These are phyloP conservation scores for Neodon shergylaensis DNA, from an alignment of 2,113 vertebrate genomes.

Conservation along the genomic window DNA sequence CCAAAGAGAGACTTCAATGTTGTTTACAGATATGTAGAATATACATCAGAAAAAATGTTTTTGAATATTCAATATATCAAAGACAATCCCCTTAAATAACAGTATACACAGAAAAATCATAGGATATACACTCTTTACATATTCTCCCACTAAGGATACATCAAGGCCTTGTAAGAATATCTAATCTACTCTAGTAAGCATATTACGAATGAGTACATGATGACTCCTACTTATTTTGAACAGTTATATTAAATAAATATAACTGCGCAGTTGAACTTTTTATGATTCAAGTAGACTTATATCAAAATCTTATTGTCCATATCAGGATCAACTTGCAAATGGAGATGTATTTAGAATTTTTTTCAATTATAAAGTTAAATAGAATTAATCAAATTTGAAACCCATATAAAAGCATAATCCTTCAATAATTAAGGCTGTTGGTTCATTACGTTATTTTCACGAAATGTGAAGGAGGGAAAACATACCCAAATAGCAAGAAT, in stretches of 20 bases:
- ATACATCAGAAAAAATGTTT: background rate
- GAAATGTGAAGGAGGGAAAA: background rate
- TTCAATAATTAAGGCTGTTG: constrained; percentile 57
- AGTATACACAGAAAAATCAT: background rate
- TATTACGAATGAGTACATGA: background rate
- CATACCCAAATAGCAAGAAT: constrained; percentile 36
- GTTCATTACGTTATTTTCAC: constrained; percentile 57
- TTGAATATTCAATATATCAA: background rate
- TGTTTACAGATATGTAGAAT: background rate
- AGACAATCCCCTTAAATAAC: background rate
- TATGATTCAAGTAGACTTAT: background rate
- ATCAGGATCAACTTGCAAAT: constrained; percentile 14
- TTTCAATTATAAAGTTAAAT: constrained; percentile 17
- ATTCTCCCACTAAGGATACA: background rate
- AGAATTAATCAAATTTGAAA: constrained; percentile 5
- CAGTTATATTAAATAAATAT: background rate
- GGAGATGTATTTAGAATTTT: background rate
- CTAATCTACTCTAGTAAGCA: background rate
- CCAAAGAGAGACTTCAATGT: background rate
- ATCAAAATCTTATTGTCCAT: background rate
- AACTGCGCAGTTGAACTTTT: background rate
- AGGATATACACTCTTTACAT: background rate
- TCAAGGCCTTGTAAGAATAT: background rate
- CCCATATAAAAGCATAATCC: constrained; percentile 51
- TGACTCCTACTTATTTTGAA: background rate